Conservation (phyloP, 1,140 invertebrate genomes). For the Drosophila melanica region DNA sequence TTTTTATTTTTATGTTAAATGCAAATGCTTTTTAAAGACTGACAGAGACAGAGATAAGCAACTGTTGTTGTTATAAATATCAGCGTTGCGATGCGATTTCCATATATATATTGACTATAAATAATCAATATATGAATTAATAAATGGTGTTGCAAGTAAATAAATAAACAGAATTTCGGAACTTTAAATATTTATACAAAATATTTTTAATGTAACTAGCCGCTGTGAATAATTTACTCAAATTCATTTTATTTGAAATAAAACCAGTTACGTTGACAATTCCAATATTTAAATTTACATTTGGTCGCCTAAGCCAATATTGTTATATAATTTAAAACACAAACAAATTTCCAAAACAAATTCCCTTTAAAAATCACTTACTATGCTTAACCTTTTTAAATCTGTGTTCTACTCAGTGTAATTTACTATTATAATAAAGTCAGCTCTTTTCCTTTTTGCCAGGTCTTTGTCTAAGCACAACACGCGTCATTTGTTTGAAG, state of each 20-base stretch:
- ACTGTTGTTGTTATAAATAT: slow-evolving; percentile 8
- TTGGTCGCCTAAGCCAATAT: no score
- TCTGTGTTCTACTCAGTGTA: not conserved
- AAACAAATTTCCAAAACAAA: no score
- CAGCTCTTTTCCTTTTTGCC: not conserved
- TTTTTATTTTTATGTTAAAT: slow-evolving; percentile 5
- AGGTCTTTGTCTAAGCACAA: not conserved
- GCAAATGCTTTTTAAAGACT: slow-evolving; percentile 1
- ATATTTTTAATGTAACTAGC: no score
- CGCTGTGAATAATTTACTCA: no score
- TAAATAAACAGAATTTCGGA: not conserved
- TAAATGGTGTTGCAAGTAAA: not conserved
- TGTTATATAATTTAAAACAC: no score
- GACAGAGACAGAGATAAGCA: not conserved
- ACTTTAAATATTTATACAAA: no score
- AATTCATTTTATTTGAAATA: no score
- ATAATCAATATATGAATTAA: not conserved
- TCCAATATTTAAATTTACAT: no score
- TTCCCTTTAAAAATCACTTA: not conserved
- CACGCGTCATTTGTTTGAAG: slow-evolving; percentile 26
- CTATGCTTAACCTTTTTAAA: not conserved
- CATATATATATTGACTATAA: not conserved
- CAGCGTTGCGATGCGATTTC: slow-evolving; percentile 18
- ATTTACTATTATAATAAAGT: not conserved
- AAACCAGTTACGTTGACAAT: no score